Conservation (phyloP, 2,113 vertebrate genomes). For the Maccullochella peelii region DNA sequence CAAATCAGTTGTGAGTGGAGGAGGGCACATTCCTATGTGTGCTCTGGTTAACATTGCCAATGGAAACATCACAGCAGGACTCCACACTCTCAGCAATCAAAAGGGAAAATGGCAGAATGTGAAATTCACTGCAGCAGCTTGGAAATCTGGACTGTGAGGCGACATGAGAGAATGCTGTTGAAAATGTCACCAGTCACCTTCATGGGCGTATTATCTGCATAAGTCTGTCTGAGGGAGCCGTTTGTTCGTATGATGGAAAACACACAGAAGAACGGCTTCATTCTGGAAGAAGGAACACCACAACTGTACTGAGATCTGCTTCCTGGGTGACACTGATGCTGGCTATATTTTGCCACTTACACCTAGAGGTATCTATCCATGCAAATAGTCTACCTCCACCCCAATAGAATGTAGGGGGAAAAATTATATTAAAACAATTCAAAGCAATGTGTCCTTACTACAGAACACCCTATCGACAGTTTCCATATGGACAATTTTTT, state of each 20-base stretch:
- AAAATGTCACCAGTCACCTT: slow-evolving; percentile 43
- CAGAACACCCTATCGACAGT: background rate
- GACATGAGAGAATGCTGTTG: slow-evolving; percentile 16
- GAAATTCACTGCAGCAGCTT: slow-evolving; percentile 28
- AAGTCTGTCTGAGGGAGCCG: background rate
- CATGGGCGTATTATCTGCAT: background rate
- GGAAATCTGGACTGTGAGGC: slow-evolving; percentile 16
- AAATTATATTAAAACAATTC: too few species aligned
- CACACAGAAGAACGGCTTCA: background rate
- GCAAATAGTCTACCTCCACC: background rate
- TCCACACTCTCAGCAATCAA: slow-evolving; percentile 31
- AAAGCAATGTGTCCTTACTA: too few species aligned
- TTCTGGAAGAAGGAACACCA: background rate
- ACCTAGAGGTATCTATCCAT: background rate
- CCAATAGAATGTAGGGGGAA: too few species aligned
- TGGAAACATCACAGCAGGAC: slow-evolving; percentile 48
- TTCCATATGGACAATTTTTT: background rate
- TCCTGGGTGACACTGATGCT: background rate
- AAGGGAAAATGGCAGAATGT: slow-evolving; percentile 26
- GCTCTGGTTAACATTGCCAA: slow-evolving; percentile 45
- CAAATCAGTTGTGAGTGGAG: slow-evolving; percentile 43
- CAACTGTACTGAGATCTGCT: background rate
- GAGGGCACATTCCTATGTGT: slow-evolving; percentile 30
- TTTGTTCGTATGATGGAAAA: slow-evolving; percentile 15
- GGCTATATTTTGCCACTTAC: background rate